Conservation (phyloP, 2,888 invertebrate species). For the Drosophila quinaria region DNA sequence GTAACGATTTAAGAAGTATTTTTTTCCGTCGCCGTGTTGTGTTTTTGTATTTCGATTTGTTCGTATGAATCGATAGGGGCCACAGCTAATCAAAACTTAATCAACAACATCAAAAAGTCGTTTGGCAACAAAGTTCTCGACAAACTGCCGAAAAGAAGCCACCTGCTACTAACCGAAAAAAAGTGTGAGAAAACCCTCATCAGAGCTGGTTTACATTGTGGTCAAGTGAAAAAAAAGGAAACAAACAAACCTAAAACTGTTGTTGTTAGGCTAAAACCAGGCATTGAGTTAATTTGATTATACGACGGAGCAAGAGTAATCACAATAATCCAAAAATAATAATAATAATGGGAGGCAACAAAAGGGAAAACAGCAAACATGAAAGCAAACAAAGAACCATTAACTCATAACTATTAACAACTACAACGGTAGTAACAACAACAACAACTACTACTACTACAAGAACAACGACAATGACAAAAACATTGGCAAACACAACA, state of each 20-base stretch:
- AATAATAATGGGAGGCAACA: slow-evolving; percentile 70
- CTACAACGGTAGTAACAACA: slow-evolving; percentile 45
- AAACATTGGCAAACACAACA: slow-evolving; percentile 12
- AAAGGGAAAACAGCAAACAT: slow-evolving; percentile 53
- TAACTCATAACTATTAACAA: slow-evolving; percentile 82
- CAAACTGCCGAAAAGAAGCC: slow-evolving; percentile 10
- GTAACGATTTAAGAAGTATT: slow-evolving; percentile 26
- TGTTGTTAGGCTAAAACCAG: slow-evolving; percentile 18
- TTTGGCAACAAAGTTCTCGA: slow-evolving; percentile 57
- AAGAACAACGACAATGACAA: slow-evolving; percentile 1
- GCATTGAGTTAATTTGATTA: slow-evolving; percentile 77
- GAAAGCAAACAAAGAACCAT: slow-evolving; percentile 75
- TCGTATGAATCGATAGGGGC: slow-evolving; percentile 17
- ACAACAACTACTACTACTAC: neutral
- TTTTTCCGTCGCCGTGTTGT: slow-evolving; percentile 8
- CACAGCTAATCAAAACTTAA: slow-evolving; percentile 72
- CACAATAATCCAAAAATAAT: slow-evolving; percentile 80
- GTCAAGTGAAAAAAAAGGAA: slow-evolving; percentile 12
- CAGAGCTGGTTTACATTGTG: slow-evolving; percentile 21
- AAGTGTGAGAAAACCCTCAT: slow-evolving; percentile 23
- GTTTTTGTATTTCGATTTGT: slow-evolving; percentile 22
- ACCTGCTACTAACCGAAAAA: slow-evolving; percentile 25
- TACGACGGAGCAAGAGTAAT: slow-evolving; percentile 75
- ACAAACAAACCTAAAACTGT: slow-evolving; percentile 6
- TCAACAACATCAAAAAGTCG: slow-evolving; percentile 75